These are phyloP conservation scores for Turritopsis dohrnii DNA, from an alignment of 30 jellyfish, hydroid and myxozoan genomes.

Conservation along the genomic window DNA sequence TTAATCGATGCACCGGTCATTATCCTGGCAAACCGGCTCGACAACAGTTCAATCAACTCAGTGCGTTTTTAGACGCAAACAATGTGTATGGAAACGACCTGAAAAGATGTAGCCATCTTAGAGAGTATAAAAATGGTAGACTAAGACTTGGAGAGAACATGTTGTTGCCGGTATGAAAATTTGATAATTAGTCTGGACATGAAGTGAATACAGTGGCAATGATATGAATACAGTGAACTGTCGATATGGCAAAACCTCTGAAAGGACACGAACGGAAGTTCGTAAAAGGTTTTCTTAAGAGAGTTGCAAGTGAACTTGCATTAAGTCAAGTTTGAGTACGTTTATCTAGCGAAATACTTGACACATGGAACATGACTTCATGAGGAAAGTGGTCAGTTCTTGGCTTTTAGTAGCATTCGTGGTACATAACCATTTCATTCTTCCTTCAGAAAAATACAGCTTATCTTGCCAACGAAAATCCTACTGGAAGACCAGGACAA, in stretches of 20 bases:
- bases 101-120: slow-evolving; percentile 40
- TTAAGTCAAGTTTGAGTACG: too few species aligned
- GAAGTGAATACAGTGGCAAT: not conserved
- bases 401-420: too few species aligned
- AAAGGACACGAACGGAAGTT: too few species aligned
- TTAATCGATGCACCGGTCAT: slow-evolving; percentile 86
- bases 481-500: slow-evolving; percentile 65
- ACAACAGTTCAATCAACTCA: slow-evolving; percentile 67
- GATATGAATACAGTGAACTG: not conserved
- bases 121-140: slow-evolving; percentile 79
- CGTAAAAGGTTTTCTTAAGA: too few species aligned
- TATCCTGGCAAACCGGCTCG: slow-evolving; percentile 65
- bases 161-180: slow-evolving; percentile 71
- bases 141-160: slow-evolving; percentile 60
- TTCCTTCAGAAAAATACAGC: slow-evolving; percentile 50
- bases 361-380: too few species aligned
- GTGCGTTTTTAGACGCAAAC: slow-evolving; percentile 81
- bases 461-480: slow-evolving; percentile 68
- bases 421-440: not conserved
- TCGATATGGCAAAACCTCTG: too few species aligned
- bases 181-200: not conserved
- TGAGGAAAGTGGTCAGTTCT: too few species aligned
- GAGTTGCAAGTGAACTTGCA: too few species aligned
- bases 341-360: not conserved
- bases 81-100: slow-evolving; percentile 53